These are phyloP conservation scores for Hermetia illucens DNA, from an alignment of 1,140 invertebrate genomes.

Conservation along the genomic window DNA sequence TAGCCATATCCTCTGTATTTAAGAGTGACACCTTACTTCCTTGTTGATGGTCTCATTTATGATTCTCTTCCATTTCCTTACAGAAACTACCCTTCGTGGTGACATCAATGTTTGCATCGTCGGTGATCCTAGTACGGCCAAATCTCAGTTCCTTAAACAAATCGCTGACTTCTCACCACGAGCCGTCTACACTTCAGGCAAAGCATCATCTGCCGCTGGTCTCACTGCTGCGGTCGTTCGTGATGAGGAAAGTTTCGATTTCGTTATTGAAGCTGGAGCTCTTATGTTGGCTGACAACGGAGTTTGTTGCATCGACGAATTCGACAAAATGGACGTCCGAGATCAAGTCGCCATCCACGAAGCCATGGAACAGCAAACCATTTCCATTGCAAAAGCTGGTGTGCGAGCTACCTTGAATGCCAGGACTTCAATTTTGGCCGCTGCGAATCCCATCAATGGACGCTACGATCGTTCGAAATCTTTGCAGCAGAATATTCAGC, in stretches of 20 bases:
- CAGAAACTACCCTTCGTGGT: constrained; percentile 67
- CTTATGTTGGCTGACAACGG: constrained; percentile 99
- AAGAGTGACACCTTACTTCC: no score
- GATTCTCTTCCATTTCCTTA: constrained; percentile 4
- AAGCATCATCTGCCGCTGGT: constrained; percentile 95
- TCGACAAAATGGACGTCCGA: constrained; percentile 97
- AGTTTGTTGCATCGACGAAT: constrained; percentile 99
- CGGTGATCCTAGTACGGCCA: constrained; percentile 97
- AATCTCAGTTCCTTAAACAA: constrained; percentile 94
- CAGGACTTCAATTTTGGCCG: constrained; percentile 92
- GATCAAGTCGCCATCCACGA: constrained; percentile 99
- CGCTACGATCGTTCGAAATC: constrained; percentile 91
- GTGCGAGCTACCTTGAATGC: constrained; percentile 96
- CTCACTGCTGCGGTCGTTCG: constrained; percentile 93
- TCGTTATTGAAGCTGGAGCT: constrained; percentile 98
- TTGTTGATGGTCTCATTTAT: constrained; percentile 2
- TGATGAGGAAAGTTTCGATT: constrained; percentile 96
- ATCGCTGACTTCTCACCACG: constrained; percentile 91
- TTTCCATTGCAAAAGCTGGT: constrained; percentile 96
- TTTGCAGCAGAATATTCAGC: constrained; percentile 84
- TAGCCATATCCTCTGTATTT: no score
- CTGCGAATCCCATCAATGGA: constrained; percentile 95
- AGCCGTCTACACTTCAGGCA: constrained; percentile 97
- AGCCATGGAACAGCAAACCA: constrained; percentile 99
- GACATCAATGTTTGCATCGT: constrained; percentile 98